Evolutionary conservation across 2,113 vertebrate genomes (phyloP).

Genomic region (Nesoenas mayeri): DNA sequence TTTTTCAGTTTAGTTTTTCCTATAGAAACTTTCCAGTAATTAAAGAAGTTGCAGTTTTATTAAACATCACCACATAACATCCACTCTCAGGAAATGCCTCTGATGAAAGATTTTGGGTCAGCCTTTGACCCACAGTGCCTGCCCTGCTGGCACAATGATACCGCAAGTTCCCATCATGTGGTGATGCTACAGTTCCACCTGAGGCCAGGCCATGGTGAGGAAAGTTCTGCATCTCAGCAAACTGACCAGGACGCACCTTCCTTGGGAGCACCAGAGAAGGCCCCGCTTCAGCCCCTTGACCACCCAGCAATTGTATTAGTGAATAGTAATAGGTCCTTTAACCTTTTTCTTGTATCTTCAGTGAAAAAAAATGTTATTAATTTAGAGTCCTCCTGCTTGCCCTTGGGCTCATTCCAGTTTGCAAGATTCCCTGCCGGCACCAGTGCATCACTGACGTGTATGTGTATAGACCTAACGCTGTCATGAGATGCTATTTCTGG

Average conservation of each 20-base stretch:
- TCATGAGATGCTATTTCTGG: neutral
- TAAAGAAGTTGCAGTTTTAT: neutral
- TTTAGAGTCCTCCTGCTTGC: neutral
- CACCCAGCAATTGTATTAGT: neutral
- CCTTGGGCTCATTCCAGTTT: neutral
- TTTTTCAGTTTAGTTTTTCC: neutral
- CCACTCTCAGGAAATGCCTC: neutral
- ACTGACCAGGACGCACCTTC: accelerated
- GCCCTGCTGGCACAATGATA: neutral
- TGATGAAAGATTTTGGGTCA: neutral
- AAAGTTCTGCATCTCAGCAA: neutral
- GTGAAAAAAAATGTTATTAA: neutral
- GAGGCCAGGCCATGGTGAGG: accelerated
- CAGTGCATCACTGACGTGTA: neutral
- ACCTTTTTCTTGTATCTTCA: neutral
- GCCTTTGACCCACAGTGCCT: accelerated
- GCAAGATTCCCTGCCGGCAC: neutral
- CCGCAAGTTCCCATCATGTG: neutral
- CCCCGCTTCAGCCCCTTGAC: accelerated
- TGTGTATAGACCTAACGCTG: too few relatives aligned
- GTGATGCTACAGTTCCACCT: neutral
- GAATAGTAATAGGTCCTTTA: neutral
- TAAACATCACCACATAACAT: neutral
- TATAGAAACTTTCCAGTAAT: neutral
- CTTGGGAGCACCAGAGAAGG: neutral